Conservation (phyloP, 2,113 vertebrate genomes). For the Centropus unirufus region DNA sequence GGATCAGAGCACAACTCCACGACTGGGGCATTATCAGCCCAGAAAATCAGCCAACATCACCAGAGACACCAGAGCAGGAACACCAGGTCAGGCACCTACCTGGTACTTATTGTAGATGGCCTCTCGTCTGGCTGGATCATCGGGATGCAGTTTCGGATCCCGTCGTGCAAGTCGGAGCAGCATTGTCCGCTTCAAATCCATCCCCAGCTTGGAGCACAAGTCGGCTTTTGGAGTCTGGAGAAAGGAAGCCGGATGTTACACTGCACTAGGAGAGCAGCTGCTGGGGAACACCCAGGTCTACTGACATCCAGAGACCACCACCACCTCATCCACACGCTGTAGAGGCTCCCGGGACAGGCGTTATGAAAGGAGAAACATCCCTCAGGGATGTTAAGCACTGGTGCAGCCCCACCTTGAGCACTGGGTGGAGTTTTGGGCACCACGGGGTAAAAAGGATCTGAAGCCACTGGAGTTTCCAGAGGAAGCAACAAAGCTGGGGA, state of each 20-base stretch:
- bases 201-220: conserved; percentile 92
- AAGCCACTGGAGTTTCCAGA: too few relatives aligned
- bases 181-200: conserved; percentile 94
- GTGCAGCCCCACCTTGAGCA: too few relatives aligned
- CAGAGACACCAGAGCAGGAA: background rate
- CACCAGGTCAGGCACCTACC: conserved; percentile 67
- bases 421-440: too few relatives aligned
- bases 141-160: conserved; percentile 82
- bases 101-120: conserved; percentile 88
- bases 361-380: rapidly evolving
- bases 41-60: background rate
- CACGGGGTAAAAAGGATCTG: too few relatives aligned
- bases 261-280: rapidly evolving
- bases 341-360: rapidly evolving
- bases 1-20: too few relatives aligned
- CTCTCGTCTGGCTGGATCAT: conserved; percentile 78
- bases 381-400: too few relatives aligned
- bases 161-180: conserved; percentile 85
- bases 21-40: rapidly evolving
- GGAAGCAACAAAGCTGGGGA: too few relatives aligned
- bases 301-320: rapidly evolving
- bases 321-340: rapidly evolving
- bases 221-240: conserved; percentile 87
- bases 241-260: background rate
- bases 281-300: rapidly evolving